These are phyloP conservation scores for Pristis pectinata DNA, from an alignment of 2,797 vertebrate species.

Conservation along the genomic window DNA sequence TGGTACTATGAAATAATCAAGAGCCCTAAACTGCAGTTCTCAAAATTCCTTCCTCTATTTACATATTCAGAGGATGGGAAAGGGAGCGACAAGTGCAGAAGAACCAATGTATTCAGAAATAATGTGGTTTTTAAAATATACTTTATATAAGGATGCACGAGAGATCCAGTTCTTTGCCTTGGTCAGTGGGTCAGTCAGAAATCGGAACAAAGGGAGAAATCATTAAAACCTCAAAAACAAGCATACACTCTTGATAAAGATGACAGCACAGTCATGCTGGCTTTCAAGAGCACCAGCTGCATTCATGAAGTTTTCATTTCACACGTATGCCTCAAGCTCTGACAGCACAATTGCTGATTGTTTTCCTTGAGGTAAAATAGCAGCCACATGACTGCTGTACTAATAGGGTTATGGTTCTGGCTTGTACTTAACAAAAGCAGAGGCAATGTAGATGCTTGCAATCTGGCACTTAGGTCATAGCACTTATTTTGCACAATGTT, in stretches of 20 bases:
- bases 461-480: neutral
- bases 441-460: neutral
- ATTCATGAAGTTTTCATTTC: constrained; percentile 6
- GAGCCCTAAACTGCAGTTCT: neutral
- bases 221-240: neutral
- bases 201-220: neutral
- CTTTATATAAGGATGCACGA: too few relatives aligned
- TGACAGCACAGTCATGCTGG: neutral
- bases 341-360: neutral
- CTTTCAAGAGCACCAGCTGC: neutral
- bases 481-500: neutral
- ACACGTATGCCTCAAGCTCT: neutral
- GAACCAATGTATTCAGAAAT: neutral
- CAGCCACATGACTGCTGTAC: neutral
- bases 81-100: neutral
- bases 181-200: neutral
- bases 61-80: neutral
- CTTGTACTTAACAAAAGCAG: neutral
- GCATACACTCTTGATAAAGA: neutral
- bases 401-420: constrained; percentile 25
- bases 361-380: neutral
- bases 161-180: neutral
- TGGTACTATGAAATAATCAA: too few relatives aligned
- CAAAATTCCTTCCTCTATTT: neutral
- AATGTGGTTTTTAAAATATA: neutral